These are phyloP conservation scores for Furcula furcula DNA, from an alignment of 2,888 invertebrate genomes.

Conservation along the genomic window DNA sequence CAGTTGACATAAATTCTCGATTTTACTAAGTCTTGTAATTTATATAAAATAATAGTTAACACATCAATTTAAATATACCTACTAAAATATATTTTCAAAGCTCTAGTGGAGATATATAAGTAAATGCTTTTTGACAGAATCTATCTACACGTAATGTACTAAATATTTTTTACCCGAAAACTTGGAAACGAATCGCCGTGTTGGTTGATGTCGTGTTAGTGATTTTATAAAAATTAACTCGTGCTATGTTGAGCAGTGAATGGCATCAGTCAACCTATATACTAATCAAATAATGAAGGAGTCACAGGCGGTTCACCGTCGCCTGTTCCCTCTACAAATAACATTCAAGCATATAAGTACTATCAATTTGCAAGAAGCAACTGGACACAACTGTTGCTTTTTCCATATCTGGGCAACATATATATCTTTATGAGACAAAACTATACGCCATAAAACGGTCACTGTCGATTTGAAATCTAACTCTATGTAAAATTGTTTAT, in stretches of 20 bases:
- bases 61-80: constrained; percentile 55
- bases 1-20: constrained; percentile 81
- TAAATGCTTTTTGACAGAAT: constrained; percentile 65
- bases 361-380: constrained; percentile 5
- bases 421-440: no score
- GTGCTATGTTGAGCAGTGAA: constrained; percentile 54
- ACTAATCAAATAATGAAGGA: constrained; percentile 24
- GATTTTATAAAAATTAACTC: constrained; percentile 38
- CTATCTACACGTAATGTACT: constrained; percentile 13
- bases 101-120: constrained; percentile 48
- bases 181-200: constrained; percentile 23
- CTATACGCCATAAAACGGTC: constrained; percentile 11
- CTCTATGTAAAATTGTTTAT: no score
- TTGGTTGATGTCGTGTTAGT: constrained; percentile 32
- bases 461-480: no score
- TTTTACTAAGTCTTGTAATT: constrained; percentile 78
- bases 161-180: constrained; percentile 23
- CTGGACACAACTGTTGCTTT: no score
- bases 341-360: constrained; percentile 3
- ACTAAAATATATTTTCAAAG: constrained; percentile 56
- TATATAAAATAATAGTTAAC: constrained; percentile 68
- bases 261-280: constrained; percentile 42
- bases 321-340: constrained; percentile 1
- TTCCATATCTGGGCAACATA: no score
- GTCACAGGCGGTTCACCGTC: constrained; percentile 16